Evolutionary conservation across 2,113 vertebrate genomes (phyloP).

Genomic region (Leucosticte australis): DNA sequence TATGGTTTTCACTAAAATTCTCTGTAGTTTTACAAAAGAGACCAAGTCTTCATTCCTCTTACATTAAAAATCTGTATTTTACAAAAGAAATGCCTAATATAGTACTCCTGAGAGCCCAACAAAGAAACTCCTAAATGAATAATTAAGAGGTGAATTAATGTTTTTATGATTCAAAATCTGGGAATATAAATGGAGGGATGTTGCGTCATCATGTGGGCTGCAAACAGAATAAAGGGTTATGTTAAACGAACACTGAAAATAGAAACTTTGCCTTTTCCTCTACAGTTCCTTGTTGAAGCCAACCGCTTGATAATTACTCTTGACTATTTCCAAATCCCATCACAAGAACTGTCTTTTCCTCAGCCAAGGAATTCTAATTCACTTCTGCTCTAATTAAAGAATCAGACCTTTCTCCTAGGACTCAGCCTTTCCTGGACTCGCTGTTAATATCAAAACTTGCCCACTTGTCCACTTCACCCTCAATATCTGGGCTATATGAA

Average conservation of each 20-base stretch:
- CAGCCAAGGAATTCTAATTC: slow-evolving; percentile 45
- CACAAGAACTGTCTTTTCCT: slow-evolving; percentile 56
- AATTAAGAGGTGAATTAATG: slow-evolving; percentile 69
- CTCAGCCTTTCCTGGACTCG: background rate
- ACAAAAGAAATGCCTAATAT: slow-evolving; percentile 64
- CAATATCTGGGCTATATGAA: background rate
- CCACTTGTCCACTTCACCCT: background rate
- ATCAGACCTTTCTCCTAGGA: background rate
- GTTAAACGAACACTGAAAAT: slow-evolving; percentile 72
- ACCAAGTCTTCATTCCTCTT: slow-evolving; percentile 50
- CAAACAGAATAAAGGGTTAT: slow-evolving; percentile 73
- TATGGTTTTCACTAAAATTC: slow-evolving; percentile 61
- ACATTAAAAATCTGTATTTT: slow-evolving; percentile 59
- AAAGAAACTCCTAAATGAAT: slow-evolving; percentile 66
- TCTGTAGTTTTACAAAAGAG: slow-evolving; percentile 54
- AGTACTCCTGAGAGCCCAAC: slow-evolving; percentile 59
- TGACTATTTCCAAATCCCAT: slow-evolving; percentile 68
- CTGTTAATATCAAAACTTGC: background rate
- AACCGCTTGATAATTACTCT: slow-evolving; percentile 57
- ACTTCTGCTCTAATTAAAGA: slow-evolving; percentile 43
- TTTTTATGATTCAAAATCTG: slow-evolving; percentile 65
- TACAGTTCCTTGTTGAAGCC: slow-evolving; percentile 60
- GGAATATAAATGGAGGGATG: slow-evolving; percentile 60
- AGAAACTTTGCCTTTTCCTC: slow-evolving; percentile 68
- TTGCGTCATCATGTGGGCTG: slow-evolving; percentile 72